Evolutionary conservation across 2,797 vertebrate genomes (phyloP), one percentile per base, ranked within the genome.

Genomic region (Catostomus latipinnis): DNA sequence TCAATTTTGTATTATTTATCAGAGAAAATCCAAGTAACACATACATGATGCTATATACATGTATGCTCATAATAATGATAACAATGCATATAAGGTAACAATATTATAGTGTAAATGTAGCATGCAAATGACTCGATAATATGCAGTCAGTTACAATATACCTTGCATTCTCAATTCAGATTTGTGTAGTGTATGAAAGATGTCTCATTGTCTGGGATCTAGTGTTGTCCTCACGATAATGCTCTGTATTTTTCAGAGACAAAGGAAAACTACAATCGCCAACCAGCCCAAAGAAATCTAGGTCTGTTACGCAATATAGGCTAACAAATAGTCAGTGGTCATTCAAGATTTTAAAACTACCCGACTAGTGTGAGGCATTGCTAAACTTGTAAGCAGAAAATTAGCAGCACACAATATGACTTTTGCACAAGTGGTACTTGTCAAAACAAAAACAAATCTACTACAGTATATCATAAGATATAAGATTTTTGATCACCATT

Each of bases 291-390:
- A 34, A 9, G 60, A 14, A 65, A 71, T 65, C 58, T 79, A n/a
- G 76, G 76, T 71, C 43, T 81, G 71, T 75, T 74, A 60, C 16
- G 22, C 52, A 74, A 74, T 34, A 4, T 34, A 34, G 34, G 34
- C 63, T 48, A 43, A 62, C 52, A 45, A 52, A 54, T 81, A 63
- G 54, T 69, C 50, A 80, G 49, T 67, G 45, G 78, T 52, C 63
- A 63, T 78, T 78, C 34, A 71, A 46, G 9, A n/a, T 53, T 71
- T 6, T 11, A 8, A 56, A 18, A 46, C 48, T 54, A 71, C 50
- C 49, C 48, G 22, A 54, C n/a, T 61, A 62, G 50, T 5, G 56
- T 71, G 58, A 71, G 53, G 14, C 12, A 9, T 45, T 57, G 60
- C 14, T 43, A 71, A 78, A n/a, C 16, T 18, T 71, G 50, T 71